Conservation (phyloP, 2,888 invertebrate genomes). For the Urechis unicinctus region DNA sequence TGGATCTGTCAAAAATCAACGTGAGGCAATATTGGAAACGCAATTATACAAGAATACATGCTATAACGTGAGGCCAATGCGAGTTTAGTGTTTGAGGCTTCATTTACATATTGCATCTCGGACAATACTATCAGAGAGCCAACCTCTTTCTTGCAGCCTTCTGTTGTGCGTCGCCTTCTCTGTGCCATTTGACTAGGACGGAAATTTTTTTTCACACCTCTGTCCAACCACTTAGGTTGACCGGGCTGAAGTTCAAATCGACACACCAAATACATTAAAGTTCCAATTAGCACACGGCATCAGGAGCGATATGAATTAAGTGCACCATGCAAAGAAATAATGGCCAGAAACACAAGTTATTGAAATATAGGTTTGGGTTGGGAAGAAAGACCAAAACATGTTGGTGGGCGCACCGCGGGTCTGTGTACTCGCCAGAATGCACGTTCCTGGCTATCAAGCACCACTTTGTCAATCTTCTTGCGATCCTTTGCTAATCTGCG, state of each 20-base stretch:
- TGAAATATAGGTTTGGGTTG: no score
- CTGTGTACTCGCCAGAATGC: slow-evolving; percentile 96
- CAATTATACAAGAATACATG: no score
- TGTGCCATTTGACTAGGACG: slow-evolving; percentile 39
- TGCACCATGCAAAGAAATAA: no score
- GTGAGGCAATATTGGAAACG: no score
- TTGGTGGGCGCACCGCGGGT: slow-evolving; percentile 61
- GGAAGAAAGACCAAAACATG: no score
- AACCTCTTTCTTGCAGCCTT: slow-evolving; percentile 66
- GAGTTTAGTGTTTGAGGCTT: no score
- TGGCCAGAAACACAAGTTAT: no score
- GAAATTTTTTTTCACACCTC: slow-evolving; percentile 47
- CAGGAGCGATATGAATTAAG: no score
- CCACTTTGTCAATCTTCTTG: slow-evolving; percentile 92
- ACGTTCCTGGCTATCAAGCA: slow-evolving; percentile 88
- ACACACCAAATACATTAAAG: not conserved
- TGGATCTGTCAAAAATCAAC: slow-evolving; percentile 40
- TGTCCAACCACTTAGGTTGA: slow-evolving; percentile 75
- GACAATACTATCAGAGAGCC: no score
- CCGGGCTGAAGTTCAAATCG: slow-evolving; percentile 58
- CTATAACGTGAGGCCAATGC: no score
- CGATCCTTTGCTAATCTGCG: slow-evolving; percentile 79
- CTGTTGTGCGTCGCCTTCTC: slow-evolving; percentile 59
- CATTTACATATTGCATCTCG: no score
- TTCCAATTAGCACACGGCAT: no score